Evolutionary conservation across 2,888 invertebrate species (phyloP).

Genomic region (Lithodes maja): DNA sequence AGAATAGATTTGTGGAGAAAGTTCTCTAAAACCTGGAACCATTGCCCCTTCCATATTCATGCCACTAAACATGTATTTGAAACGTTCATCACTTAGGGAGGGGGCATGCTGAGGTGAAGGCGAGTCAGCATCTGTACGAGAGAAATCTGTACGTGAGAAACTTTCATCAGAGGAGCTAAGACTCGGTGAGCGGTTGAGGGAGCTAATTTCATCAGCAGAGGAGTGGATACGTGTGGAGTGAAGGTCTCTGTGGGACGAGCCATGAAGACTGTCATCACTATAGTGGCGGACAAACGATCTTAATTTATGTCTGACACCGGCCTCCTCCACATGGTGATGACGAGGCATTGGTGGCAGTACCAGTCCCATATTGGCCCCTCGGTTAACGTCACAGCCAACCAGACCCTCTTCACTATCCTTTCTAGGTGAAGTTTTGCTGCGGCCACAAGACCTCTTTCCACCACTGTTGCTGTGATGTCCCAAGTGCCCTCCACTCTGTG

Average conservation of each 20-base stretch:
- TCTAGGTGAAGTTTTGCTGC: conserved; percentile 48
- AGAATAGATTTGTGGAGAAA: conserved; percentile 68
- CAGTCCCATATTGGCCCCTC: conserved; percentile 55
- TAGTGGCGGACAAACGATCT: conserved; percentile 79
- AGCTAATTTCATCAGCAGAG: conserved; percentile 88
- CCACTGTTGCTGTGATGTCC: conserved; percentile 43
- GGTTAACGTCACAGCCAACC: conserved; percentile 53
- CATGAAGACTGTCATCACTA: conserved; percentile 81
- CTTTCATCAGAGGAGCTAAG: conserved; percentile 90
- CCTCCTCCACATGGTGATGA: conserved; percentile 71
- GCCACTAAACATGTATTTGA: conserved; percentile 69
- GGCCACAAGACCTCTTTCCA: conserved; percentile 50
- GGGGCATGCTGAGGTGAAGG: conserved; percentile 70
- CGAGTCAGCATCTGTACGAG: conserved; percentile 81
- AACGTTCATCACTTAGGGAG: conserved; percentile 69
- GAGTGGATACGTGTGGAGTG: conserved; percentile 77
- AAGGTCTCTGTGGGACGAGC: conserved; percentile 73
- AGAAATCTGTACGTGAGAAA: conserved; percentile 77
- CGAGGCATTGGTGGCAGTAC: conserved; percentile 71
- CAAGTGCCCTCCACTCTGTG: conserved; percentile 48
- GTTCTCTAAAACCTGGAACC: conserved; percentile 62
- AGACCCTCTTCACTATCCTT: conserved; percentile 51
- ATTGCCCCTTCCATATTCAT: conserved; percentile 65
- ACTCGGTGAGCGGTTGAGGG: conserved; percentile 86
- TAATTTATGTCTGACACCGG: conserved; percentile 70